Base-by-base conservation (phyloP, 37 sponge, comb jelly and placozoan genomes). In the Chondrilla cf. caribensis region DNA sequence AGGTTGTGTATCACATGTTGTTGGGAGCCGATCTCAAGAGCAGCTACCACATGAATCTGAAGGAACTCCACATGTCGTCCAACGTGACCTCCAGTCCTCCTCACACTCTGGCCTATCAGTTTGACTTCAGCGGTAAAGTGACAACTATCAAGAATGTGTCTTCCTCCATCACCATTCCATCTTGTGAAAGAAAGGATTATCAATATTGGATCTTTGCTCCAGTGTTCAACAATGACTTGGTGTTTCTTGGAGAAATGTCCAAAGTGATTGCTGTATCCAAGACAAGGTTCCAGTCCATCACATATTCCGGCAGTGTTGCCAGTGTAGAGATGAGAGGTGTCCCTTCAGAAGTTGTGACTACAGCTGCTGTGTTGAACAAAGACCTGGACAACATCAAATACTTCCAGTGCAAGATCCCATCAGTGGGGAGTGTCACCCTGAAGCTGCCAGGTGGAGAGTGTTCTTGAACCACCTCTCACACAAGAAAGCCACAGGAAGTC, bases 211-310 rank as follows among this genome's bases (percentile, higher is more conserved):
- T 41, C 29, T 31, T 93, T 38, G 90, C 90, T 26, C 90, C 90
- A 0, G 42, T 81, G 0, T 0, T 86, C 0, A 5, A 57, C 6
- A 47, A 59, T 1, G 89, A 80, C 64, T 77, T 68, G 79, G 78
- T 54, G 19, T 70, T 93, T n/a, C 82, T 93, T 60, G 93, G 93
- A 25, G 93, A 93, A 66, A 40, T 84, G 70, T 55, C 58, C 21
- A 93, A 93, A 77, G 32, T 93, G 25, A 73, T 89, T 18, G 7
- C 85, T 11, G 64, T 89, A 41, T 89, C 93, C 41, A 83, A 89
- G 60, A 72, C 81, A 0, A 77, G 93, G 0, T 64, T 90, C 57
- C 37, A 38, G 29, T 25, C 54, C 26, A 54, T 58, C 39, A 29
- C 60, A 11, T 70, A 59, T 17, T 2, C 39, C 65, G 73, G 42